Conservation (phyloP, 2,113 vertebrate genomes). For the Ursus arctos region DNA sequence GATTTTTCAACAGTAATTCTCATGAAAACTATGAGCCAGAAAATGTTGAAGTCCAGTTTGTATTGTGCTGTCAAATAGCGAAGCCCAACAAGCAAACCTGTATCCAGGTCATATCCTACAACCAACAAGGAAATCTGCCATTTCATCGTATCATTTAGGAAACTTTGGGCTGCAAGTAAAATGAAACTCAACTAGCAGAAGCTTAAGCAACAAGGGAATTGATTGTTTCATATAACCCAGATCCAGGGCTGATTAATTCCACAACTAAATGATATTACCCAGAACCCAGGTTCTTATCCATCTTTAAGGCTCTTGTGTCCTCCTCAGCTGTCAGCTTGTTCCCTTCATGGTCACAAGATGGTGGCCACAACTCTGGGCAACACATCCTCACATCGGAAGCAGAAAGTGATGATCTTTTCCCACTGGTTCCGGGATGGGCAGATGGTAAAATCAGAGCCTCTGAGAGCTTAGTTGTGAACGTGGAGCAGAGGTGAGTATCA, state of each 20-base stretch:
- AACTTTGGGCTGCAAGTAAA: neutral
- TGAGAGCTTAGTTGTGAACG: neutral
- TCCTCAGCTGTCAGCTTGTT: neutral
- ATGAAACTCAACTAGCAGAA: neutral
- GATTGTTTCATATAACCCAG: neutral
- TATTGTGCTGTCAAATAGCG: neutral
- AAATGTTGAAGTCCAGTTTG: neutral
- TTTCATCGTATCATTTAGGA: neutral
- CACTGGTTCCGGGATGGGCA: neutral
- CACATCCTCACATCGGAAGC: neutral
- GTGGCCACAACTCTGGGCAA: neutral
- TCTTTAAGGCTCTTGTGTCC: neutral
- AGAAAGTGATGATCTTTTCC: neutral
- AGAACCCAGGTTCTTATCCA: neutral
- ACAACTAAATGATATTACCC: neutral
- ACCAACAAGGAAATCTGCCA: neutral
- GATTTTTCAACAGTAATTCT: neutral
- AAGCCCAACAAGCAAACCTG: neutral
- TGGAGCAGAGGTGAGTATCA: neutral
- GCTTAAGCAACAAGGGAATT: neutral
- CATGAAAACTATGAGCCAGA: neutral
- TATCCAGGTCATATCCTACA: neutral
- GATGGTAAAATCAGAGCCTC: neutral
- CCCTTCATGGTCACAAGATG: neutral
- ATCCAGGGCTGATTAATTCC: neutral